Conservation (phyloP, 2,113 vertebrate genomes). For the Pseudorhombus dupliciocellatus region DNA sequence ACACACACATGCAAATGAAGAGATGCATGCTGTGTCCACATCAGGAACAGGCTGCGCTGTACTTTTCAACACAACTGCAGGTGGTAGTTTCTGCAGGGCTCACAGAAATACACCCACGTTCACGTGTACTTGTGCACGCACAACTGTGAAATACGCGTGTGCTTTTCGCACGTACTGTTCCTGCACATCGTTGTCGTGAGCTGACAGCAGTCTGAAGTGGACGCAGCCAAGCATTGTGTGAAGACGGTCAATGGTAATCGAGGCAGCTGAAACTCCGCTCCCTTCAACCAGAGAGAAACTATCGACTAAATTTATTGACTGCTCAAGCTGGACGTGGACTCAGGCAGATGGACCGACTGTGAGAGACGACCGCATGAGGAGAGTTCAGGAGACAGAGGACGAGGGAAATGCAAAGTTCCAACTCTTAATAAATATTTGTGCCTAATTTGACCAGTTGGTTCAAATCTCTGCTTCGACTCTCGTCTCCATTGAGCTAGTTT, state of each 20-base stretch:
- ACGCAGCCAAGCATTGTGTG: too few species aligned
- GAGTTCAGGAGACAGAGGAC: not conserved
- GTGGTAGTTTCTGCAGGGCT: not conserved
- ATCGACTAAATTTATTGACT: not conserved
- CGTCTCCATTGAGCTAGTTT: not conserved
- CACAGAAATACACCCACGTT: not conserved
- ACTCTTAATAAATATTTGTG: constrained; percentile 33
- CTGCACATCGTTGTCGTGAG: too few species aligned
- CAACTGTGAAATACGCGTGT: not conserved
- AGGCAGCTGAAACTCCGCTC: not conserved
- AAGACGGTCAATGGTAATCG: too few species aligned
- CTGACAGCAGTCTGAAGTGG: too few species aligned
- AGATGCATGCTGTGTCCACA: constrained; percentile 24
- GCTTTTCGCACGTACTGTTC: too few species aligned
- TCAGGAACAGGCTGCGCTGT: constrained; percentile 3
- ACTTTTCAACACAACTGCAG: not conserved
- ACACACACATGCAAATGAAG: constrained; percentile 23
- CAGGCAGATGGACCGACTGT: not conserved
- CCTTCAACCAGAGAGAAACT: not conserved
- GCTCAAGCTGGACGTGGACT: not conserved
- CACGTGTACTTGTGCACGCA: not conserved
- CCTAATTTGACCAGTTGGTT: constrained; percentile 6
- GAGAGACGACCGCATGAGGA: not conserved
- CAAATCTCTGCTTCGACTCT: constrained; percentile 2
- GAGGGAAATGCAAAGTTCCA: not conserved